Percentiles rank a stretch among this genome's conserved stretches.
These are phyloP conservation scores for Phalacrocorax carbo DNA, from an alignment of 2,113 vertebrate species.

Conservation along the genomic window DNA sequence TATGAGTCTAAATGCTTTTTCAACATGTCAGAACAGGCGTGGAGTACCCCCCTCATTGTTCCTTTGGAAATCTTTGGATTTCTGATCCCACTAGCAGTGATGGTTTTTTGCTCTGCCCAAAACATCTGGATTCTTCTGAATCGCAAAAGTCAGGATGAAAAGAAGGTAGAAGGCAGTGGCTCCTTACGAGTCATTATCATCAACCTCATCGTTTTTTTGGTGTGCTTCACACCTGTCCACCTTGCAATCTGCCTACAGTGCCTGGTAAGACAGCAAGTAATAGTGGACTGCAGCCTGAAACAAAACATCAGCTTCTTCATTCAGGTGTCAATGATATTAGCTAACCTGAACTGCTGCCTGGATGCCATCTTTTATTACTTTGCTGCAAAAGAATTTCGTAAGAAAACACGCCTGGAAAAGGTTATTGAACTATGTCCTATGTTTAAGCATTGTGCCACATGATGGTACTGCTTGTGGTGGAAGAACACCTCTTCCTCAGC, in stretches of 20 bases:
- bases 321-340: conserved; percentile 81
- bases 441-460: background rate
- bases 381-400: conserved; percentile 78
- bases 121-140: conserved; percentile 74
- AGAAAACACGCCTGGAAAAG: background rate
- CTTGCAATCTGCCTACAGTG: conserved; percentile 85
- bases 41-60: conserved; percentile 74
- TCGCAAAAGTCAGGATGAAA: background rate
- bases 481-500: background rate
- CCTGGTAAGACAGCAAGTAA: conserved; percentile 78
- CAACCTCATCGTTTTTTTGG: conserved; percentile 83
- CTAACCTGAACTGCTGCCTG: conserved; percentile 90
- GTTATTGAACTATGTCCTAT: background rate
- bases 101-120: conserved; percentile 79
- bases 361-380: conserved; percentile 92
- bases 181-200: conserved; percentile 80
- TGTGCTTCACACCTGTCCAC: conserved; percentile 88
- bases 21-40: conserved; percentile 72
- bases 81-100: conserved; percentile 76
- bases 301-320: conserved; percentile 82
- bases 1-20: conserved; percentile 73
- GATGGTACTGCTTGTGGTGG: background rate
- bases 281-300: conserved; percentile 70
- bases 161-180: background rate
- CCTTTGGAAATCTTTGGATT: conserved; percentile 85